phyloP scores from a whole-genome alignment of 1,140 invertebrate genomes.

The Musca domestica region DNA sequence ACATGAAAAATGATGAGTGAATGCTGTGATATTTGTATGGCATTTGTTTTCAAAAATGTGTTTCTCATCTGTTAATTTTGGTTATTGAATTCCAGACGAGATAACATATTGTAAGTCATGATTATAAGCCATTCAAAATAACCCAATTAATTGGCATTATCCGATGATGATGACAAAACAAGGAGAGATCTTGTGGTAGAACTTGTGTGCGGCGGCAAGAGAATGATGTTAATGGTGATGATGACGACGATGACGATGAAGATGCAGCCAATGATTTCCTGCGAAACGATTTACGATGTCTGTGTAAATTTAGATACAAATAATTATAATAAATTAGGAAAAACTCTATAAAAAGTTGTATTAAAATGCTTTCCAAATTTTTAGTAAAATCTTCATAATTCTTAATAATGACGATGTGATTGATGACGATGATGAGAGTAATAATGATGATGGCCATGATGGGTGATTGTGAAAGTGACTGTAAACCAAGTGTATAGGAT shows the following conservation, averaged over 20 bases:
- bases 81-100: no score
- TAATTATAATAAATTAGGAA: conserved; percentile 47
- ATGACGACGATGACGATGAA: background rate
- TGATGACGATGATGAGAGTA: background rate
- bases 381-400: conserved; percentile 2
- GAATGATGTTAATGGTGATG: background rate
- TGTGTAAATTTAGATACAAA: conserved; percentile 43
- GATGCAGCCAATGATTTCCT: conserved; percentile 39
- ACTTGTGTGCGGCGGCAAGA: background rate
- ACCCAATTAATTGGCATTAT: background rate
- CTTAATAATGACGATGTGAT: conserved; percentile 6
- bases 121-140: background rate
- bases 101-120: no score
- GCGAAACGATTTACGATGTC: conserved; percentile 52
- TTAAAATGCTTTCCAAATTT: conserved; percentile 20
- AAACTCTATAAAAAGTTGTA: conserved; percentile 24
- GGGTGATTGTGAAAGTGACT: background rate
- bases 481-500: background rate
- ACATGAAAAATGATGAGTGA: no score
- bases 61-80: no score
- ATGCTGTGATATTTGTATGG: no score
- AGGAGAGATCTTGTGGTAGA: background rate
- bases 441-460: background rate
- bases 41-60: no score
- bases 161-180: conserved; percentile 3